Evolutionary conservation across 2,888 invertebrate genomes (phyloP).

Genomic region (Drosophila robusta): DNA sequence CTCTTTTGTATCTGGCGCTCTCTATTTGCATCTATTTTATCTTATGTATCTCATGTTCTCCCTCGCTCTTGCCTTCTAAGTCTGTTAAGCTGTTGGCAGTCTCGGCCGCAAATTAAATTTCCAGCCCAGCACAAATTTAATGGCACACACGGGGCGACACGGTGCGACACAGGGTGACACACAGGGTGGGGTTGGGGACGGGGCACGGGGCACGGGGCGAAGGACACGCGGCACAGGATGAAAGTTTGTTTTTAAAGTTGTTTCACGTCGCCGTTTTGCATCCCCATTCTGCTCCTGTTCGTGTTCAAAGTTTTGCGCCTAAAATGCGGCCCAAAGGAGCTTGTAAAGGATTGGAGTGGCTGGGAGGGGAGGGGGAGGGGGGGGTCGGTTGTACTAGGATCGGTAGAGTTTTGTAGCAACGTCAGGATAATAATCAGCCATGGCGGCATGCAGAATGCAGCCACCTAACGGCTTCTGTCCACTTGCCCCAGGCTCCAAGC

Average conservation of each 20-base stretch:
- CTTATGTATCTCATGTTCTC: constrained; percentile 1
- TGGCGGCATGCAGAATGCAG: constrained; percentile 44
- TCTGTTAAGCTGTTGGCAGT: constrained; percentile 53
- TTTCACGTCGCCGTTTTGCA: constrained; percentile 16
- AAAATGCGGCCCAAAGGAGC: constrained; percentile 19
- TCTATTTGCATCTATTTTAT: constrained; percentile 1
- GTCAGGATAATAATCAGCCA: constrained; percentile 44
- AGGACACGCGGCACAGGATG: constrained; percentile 14
- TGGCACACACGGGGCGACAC: constrained; percentile 54
- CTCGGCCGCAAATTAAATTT: constrained; percentile 71
- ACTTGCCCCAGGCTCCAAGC: neutral
- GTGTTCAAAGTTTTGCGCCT: constrained; percentile 31
- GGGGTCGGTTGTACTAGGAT: neutral
- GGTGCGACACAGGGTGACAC: constrained; percentile 3
- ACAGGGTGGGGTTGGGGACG: neutral
- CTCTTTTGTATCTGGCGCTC: neutral
- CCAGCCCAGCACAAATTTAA: constrained; percentile 60
- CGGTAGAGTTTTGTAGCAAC: neutral
- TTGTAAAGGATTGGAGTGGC: neutral
- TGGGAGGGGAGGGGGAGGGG: too few species aligned
- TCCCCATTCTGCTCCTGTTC: constrained; percentile 5
- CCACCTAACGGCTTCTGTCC: constrained; percentile 12
- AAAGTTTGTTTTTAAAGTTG: constrained; percentile 62
- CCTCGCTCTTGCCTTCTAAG: constrained; percentile 16
- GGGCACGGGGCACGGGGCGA: constrained; percentile 2